These are phyloP conservation scores for Galerucella calmariensis DNA, from an alignment of 2,888 invertebrate species.

Conservation along the genomic window DNA sequence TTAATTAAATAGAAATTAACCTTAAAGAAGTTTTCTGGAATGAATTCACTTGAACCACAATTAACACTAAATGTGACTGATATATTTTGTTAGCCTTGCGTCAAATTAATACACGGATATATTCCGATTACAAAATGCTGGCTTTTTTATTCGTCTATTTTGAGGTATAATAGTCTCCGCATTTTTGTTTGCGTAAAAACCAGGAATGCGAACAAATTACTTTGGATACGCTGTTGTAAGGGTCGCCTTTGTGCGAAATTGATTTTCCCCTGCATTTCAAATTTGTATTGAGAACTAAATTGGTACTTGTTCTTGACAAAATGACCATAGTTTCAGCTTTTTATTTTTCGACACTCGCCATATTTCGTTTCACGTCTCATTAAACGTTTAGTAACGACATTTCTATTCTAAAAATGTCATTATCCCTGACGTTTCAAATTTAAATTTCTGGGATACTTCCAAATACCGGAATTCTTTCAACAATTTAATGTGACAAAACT, in stretches of 20 bases:
- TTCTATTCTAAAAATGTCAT: conserved; percentile 3
- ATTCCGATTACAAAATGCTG: conserved; percentile 31
- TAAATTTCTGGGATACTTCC: neutral
- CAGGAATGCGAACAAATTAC: conserved; percentile 38
- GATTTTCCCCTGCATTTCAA: conserved; percentile 39
- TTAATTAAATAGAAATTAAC: neutral
- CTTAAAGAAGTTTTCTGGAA: neutral
- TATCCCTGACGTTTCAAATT: conserved; percentile 6
- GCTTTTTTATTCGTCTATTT: conserved; percentile 33
- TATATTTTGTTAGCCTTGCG: conserved; percentile 12
- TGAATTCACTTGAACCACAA: neutral
- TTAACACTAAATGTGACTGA: neutral
- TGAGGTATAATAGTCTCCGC: conserved; percentile 28
- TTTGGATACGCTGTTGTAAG: conserved; percentile 32
- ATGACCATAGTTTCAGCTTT: conserved; percentile 38
- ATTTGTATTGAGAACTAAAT: conserved; percentile 41
- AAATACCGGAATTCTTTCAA: conserved; percentile 4
- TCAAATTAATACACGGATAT: conserved; percentile 12
- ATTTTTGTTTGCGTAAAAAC: conserved; percentile 38
- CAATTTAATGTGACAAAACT: neutral
- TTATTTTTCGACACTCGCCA: conserved; percentile 29
- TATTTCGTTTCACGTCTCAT: conserved; percentile 34
- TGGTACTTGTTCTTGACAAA: conserved; percentile 38
- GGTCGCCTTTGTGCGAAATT: conserved; percentile 41
- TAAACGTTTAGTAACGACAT: conserved; percentile 13